A percentile compares a stretch with the other conserved stretches of the same genome.
Evolutionary conservation across 2,888 invertebrate genomes (phyloP).

Genomic region (Oscheius onirici): DNA sequence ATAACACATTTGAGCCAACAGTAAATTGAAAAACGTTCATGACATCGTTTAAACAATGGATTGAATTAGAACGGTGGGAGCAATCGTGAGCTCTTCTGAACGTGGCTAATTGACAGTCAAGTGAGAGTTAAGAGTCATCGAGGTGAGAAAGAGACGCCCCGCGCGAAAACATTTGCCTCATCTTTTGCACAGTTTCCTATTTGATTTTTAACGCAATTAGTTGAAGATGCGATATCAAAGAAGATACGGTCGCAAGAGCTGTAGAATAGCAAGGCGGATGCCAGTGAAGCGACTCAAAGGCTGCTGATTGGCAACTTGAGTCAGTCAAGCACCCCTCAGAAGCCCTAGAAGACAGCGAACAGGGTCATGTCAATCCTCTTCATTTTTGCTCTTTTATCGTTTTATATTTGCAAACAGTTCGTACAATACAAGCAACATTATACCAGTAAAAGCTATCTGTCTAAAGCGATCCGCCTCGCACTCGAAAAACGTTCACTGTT

Average conservation of each 20-base stretch:
- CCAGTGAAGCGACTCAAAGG: conserved; percentile 26
- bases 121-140: conserved; percentile 28
- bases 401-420: neutral
- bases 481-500: neutral
- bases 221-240: neutral
- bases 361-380: conserved; percentile 27
- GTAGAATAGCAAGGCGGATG: conserved; percentile 27
- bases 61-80: neutral
- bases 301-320: conserved; percentile 30
- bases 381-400: neutral
- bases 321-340: conserved; percentile 32
- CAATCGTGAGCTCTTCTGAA: conserved; percentile 22
- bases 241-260: conserved; percentile 21
- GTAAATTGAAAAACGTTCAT: neutral
- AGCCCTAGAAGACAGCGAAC: conserved; percentile 31
- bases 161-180: conserved; percentile 26
- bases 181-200: conserved; percentile 22
- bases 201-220: neutral
- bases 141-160: conserved; percentile 31
- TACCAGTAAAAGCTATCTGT: no score
- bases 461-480: no score
- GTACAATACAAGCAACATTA: no score
- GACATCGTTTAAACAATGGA: neutral
- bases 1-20: no score
- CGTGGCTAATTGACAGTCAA: conserved; percentile 25